Percentiles rank a stretch among this genome's conserved stretches.
Conservation (phyloP, 2,113 vertebrate species). For the Melozone crissalis region DNA sequence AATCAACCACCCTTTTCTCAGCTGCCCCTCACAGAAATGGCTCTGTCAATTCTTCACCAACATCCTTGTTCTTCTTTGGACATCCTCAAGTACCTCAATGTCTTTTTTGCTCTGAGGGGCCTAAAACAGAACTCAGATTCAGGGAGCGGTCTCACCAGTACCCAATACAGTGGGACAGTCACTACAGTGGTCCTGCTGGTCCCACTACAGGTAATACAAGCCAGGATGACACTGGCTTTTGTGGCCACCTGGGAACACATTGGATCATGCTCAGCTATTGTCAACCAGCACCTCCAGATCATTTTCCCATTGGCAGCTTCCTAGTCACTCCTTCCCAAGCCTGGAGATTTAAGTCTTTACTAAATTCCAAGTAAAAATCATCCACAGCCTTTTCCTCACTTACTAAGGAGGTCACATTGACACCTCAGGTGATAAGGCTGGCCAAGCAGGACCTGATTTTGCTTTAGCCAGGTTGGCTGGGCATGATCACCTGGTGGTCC, state of each 20-base stretch:
- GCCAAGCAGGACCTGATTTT: not conserved
- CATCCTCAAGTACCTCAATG: not conserved
- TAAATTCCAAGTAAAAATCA: not conserved
- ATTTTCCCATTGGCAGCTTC: not conserved
- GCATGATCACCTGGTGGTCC: not conserved
- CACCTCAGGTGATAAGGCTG: not conserved
- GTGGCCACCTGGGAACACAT: not conserved
- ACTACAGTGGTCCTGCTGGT: not conserved
- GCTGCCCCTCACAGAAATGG: not conserved
- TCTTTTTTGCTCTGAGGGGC: not conserved
- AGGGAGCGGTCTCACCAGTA: not conserved
- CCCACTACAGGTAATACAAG: too few relatives aligned
- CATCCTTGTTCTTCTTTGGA: not conserved
- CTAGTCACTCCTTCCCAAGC: not conserved
- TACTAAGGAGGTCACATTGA: not conserved
- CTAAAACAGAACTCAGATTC: not conserved
- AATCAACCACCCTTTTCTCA: not conserved
- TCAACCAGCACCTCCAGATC: too few relatives aligned
- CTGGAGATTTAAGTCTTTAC: not conserved
- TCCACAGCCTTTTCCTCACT: not conserved
- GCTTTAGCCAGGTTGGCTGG: not conserved
- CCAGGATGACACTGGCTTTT: not conserved
- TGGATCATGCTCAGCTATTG: not conserved
- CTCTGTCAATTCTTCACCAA: not conserved
- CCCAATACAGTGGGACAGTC: not conserved